Evolutionary conservation across 2,113 vertebrate genomes (phyloP).

Genomic region (Psittacara wagleri): DNA sequence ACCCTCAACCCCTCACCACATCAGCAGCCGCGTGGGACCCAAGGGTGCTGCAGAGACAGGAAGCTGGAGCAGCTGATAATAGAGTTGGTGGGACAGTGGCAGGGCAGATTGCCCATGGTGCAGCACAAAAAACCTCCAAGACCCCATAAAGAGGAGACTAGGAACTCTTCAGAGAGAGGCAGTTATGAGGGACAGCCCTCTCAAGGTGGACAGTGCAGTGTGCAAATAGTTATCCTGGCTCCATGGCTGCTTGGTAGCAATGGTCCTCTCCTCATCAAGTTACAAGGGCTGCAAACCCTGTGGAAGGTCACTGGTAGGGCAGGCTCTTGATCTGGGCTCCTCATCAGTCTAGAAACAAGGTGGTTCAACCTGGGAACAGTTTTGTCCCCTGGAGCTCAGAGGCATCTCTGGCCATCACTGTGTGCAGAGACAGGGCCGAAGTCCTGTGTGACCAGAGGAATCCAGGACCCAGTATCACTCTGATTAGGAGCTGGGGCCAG

Average conservation of each 20-base stretch:
- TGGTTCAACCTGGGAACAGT: neutral
- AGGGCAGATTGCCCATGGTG: neutral
- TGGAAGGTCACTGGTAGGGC: neutral
- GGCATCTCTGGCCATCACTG: neutral
- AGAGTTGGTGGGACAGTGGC: neutral
- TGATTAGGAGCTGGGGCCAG: neutral
- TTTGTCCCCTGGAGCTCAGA: neutral
- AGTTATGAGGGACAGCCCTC: neutral
- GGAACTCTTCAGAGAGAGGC: neutral
- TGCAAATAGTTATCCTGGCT: rapidly evolving
- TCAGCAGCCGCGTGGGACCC: neutral
- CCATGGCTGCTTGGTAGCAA: neutral
- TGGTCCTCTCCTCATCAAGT: neutral
- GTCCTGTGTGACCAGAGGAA: neutral
- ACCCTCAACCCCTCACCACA: neutral
- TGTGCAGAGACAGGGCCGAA: neutral
- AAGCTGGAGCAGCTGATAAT: neutral
- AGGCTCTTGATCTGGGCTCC: neutral
- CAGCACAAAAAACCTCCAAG: neutral
- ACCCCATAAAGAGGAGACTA: rapidly evolving
- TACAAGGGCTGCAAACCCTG: neutral
- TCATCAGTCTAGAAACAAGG: neutral
- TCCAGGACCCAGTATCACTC: rapidly evolving
- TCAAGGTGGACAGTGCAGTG: rapidly evolving
- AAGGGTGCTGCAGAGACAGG: neutral